phyloP scores from a whole-genome alignment of 2,888 invertebrate species.

The Sialis fuliginosa region DNA sequence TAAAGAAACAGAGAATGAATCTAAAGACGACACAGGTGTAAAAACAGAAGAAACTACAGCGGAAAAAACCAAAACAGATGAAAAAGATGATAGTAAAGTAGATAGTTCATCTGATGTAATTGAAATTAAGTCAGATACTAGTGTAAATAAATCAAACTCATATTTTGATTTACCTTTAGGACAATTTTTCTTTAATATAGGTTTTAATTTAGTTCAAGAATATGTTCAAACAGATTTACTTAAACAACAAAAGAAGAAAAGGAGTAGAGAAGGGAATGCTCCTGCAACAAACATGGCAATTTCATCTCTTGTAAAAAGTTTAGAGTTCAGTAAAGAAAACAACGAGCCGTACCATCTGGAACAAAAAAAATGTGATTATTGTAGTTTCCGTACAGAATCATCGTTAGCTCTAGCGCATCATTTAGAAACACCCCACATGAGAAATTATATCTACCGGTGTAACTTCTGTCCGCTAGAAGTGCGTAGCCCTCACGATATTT shows the following conservation, averaged over 20 bases:
- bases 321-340: conserved; percentile 72
- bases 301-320: conserved; percentile 62
- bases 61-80: conserved; percentile 14
- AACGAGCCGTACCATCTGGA: conserved; percentile 61
- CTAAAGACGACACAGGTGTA: conserved; percentile 38
- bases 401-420: conserved; percentile 68
- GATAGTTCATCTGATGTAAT: conserved; percentile 14
- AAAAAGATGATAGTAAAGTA: conserved; percentile 15
- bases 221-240: conserved; percentile 85
- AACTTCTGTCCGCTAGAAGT: conserved; percentile 43
- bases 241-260: conserved; percentile 70
- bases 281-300: conserved; percentile 62
- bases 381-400: conserved; percentile 81
- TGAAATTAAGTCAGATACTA: conserved; percentile 7
- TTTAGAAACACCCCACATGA: conserved; percentile 81
- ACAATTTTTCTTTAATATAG: conserved; percentile 82
- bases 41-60: conserved; percentile 28
- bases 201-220: conserved; percentile 79
- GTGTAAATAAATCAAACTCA: conserved; percentile 33
- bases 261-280: conserved; percentile 50
- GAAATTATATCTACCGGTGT: conserved; percentile 69
- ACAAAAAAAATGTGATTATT: conserved; percentile 71
- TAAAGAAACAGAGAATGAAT: conserved; percentile 15
- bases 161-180: conserved; percentile 79
- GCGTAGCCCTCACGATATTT: conserved; percentile 70